Percentiles rank a stretch among this genome's conserved stretches.
These are phyloP conservation scores for Holothuria scabra DNA, from an alignment of 53 echinoderm and acorn worm species.

Conservation along the genomic window DNA sequence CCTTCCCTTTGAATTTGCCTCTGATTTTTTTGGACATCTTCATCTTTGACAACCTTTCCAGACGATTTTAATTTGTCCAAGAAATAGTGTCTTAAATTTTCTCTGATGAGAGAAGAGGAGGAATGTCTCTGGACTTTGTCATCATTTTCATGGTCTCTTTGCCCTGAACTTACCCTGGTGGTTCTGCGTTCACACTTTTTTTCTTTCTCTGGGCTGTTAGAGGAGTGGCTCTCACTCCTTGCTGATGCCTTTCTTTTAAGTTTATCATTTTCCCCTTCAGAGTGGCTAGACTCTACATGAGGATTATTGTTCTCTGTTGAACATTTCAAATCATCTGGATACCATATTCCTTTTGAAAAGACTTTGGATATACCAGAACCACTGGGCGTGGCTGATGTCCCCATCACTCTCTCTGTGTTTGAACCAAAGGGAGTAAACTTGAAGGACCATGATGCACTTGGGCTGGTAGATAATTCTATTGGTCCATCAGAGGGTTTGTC, in stretches of 20 bases:
- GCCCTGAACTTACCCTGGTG: background rate
- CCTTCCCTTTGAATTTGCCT: background rate
- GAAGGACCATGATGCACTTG: conserved; percentile 36
- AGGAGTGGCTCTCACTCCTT: too few relatives aligned
- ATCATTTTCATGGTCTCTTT: background rate
- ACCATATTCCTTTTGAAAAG: conserved; percentile 34
- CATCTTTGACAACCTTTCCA: conserved; percentile 5
- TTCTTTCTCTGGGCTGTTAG: too few relatives aligned
- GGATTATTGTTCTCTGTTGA: background rate
- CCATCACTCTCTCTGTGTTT: conserved; percentile 33
- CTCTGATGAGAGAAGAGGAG: conserved; percentile 38
- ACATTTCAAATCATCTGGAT: conserved; percentile 22
- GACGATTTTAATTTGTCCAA: conserved; percentile 39
- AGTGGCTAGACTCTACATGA: conserved; percentile 16
- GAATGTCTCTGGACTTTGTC: conserved; percentile 26
- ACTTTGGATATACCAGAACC: conserved; percentile 25
- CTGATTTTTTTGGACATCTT: conserved; percentile 3
- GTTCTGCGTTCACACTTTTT: too few relatives aligned
- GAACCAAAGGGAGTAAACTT: conserved; percentile 37
- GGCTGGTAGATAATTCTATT: background rate
- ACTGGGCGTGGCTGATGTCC: conserved; percentile 7
- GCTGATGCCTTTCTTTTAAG: background rate
- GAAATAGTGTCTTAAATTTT: conserved; percentile 39
- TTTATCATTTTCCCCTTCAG: conserved; percentile 18
- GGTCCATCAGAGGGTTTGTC: background rate